Conservation (phyloP, 2,797 vertebrate genomes). For the Zonotrichia albicollis region DNA sequence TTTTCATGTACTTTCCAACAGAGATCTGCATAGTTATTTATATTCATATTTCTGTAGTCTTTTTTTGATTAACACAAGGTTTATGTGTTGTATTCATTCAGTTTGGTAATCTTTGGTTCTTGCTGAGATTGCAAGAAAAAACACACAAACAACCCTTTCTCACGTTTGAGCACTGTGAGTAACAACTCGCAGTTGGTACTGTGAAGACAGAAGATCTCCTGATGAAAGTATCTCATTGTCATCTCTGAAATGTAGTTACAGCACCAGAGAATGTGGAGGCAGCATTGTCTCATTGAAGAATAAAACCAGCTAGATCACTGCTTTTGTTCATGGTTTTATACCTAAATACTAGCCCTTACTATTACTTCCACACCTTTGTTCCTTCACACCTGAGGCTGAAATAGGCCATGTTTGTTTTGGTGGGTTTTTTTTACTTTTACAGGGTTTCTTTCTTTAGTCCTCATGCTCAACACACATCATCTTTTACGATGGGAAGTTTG, state of each 20-base stretch:
- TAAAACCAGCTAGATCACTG: not conserved
- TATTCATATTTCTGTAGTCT: not conserved
- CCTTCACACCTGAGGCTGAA: not conserved
- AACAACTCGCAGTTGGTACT: not conserved
- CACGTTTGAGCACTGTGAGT: not conserved
- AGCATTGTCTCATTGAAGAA: slow-evolving; percentile 34
- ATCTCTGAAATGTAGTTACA: slow-evolving; percentile 43
- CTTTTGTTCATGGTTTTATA: not conserved
- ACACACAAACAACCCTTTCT: not conserved
- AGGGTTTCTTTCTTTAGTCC: not conserved
- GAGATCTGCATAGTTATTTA: not conserved
- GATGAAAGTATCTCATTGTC: not conserved
- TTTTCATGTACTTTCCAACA: not conserved
- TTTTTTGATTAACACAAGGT: not conserved
- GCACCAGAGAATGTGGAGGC: slow-evolving; percentile 33
- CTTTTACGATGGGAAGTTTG: not conserved
- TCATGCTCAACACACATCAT: not conserved
- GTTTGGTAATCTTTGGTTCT: not conserved
- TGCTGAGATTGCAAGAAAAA: not conserved
- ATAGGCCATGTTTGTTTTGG: not conserved
- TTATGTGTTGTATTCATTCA: not conserved
- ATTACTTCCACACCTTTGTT: not conserved
- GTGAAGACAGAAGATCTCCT: not conserved
- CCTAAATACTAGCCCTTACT: not conserved
- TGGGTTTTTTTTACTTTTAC: not conserved